These are phyloP conservation scores for Daubentonia madagascariensis DNA, from an alignment of 2,113 vertebrate species.

Conservation along the genomic window DNA sequence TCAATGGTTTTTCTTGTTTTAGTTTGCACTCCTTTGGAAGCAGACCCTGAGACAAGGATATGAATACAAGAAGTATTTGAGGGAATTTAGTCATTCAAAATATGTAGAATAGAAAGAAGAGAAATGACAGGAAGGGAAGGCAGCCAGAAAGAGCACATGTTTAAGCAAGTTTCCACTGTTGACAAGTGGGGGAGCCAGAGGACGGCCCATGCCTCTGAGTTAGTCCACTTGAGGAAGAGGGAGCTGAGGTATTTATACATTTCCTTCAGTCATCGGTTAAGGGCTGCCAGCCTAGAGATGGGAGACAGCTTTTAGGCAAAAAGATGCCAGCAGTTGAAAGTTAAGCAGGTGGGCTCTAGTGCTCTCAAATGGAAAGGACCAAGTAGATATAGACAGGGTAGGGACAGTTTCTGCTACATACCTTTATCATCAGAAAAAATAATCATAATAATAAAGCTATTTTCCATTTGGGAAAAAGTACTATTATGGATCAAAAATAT, in stretches of 20 bases:
- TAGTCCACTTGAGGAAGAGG: not conserved
- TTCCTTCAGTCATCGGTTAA: not conserved
- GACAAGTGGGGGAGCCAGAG: not conserved
- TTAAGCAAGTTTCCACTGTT: not conserved
- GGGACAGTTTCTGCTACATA: not conserved
- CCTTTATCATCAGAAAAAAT: not conserved
- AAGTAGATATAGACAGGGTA: accelerated
- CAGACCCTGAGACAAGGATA: not conserved
- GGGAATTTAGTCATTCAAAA: not conserved
- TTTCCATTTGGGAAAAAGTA: not conserved
- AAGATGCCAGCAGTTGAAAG: not conserved
- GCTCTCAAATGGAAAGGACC: not conserved
- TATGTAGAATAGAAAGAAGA: not conserved
- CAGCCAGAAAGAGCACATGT: too few species aligned
- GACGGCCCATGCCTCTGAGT: not conserved
- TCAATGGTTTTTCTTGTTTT: not conserved
- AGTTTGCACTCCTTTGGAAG: not conserved
- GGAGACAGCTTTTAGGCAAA: not conserved
- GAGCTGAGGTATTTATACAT: not conserved
- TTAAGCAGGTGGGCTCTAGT: not conserved
- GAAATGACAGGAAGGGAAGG: not conserved
- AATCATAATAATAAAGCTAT: not conserved
- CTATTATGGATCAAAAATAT: not conserved
- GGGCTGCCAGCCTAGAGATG: not conserved
- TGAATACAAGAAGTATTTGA: not conserved